These are phyloP conservation scores for Rhyacichthys aspro DNA, from an alignment of 2,797 vertebrate species.

Conservation along the genomic window DNA sequence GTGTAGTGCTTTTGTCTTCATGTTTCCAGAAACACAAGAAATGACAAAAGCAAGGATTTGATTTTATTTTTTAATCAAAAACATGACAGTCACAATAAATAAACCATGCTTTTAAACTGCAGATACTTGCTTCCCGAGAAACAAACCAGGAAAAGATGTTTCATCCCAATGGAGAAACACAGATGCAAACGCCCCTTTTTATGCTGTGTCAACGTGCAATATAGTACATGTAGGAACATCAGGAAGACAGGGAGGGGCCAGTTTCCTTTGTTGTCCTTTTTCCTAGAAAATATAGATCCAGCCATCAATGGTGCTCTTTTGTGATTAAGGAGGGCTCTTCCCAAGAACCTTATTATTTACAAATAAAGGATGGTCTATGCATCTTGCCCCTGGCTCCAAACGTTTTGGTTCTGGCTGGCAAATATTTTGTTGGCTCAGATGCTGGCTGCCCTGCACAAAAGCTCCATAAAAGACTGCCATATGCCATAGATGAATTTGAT, in stretches of 20 bases:
- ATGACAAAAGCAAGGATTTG: constrained; percentile 27
- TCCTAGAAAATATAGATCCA: constrained; percentile 77
- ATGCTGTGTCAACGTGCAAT: constrained; percentile 72
- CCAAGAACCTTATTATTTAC: constrained; percentile 87
- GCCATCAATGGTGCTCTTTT: constrained; percentile 70
- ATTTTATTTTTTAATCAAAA: constrained; percentile 80
- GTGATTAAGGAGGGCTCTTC: constrained; percentile 73
- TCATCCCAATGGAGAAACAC: constrained; percentile 69
- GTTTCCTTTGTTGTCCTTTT: constrained; percentile 37
- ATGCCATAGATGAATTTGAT: constrained; percentile 20
- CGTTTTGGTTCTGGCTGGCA: constrained; percentile 24
- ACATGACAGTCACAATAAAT: constrained; percentile 88
- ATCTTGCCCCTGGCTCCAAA: constrained; percentile 16
- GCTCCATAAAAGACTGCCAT: constrained; percentile 21
- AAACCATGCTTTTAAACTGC: constrained; percentile 82
- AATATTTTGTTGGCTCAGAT: neutral
- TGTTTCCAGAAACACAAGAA: constrained; percentile 1
- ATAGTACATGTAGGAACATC: constrained; percentile 70
- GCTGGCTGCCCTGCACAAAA: constrained; percentile 6
- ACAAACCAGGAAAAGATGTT: constrained; percentile 56
- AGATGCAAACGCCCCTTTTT: constrained; percentile 60
- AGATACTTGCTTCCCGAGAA: constrained; percentile 68
- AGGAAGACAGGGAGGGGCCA: constrained; percentile 57
- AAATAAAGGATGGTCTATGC: constrained; percentile 65
- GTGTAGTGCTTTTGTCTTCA: constrained; percentile 35